A percentile compares a stretch with the other conserved stretches of the same genome.
phyloP scores from a whole-genome alignment of 2,888 invertebrate species.

The Agriotes lineatus region DNA sequence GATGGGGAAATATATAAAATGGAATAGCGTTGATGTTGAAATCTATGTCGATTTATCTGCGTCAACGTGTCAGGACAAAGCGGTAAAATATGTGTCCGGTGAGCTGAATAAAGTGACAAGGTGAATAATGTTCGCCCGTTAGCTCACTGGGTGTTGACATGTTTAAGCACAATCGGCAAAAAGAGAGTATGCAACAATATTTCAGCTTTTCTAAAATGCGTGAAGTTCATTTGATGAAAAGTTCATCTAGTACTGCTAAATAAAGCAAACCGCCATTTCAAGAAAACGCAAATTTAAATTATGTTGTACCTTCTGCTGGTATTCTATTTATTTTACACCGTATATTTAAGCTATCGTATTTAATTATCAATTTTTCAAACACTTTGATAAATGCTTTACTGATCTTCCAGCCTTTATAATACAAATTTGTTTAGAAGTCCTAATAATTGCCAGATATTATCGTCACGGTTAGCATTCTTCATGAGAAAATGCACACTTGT shows the following conservation, averaged over 20 bases:
- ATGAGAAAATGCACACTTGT: not conserved
- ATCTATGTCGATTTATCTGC: slow-evolving; percentile 46
- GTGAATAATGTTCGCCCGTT: slow-evolving; percentile 46
- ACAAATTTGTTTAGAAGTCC: too few relatives aligned
- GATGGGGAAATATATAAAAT: slow-evolving; percentile 44
- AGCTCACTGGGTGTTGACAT: slow-evolving; percentile 43
- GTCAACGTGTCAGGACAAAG: slow-evolving; percentile 45
- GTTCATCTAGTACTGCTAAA: not conserved
- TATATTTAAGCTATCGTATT: too few relatives aligned
- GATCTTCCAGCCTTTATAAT: too few relatives aligned
- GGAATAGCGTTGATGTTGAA: slow-evolving; percentile 44
- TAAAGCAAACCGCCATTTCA: not conserved
- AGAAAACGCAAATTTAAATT: not conserved
- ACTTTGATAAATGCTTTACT: too few relatives aligned
- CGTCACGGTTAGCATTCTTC: not conserved
- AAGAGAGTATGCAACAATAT: slow-evolving; percentile 35
- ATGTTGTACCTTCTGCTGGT: too few relatives aligned
- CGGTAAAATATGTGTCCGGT: slow-evolving; percentile 45
- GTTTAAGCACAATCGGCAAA: slow-evolving; percentile 42
- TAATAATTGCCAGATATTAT: too few relatives aligned
- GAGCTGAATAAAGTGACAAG: slow-evolving; percentile 46
- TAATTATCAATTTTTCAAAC: too few relatives aligned
- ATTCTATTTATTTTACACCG: too few relatives aligned
- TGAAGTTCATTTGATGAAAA: slow-evolving; percentile 27
- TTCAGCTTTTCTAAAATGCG: slow-evolving; percentile 32